Evolutionary conservation across 2,888 invertebrate species (phyloP).

Genomic region (Taphrorychus bicolor): DNA sequence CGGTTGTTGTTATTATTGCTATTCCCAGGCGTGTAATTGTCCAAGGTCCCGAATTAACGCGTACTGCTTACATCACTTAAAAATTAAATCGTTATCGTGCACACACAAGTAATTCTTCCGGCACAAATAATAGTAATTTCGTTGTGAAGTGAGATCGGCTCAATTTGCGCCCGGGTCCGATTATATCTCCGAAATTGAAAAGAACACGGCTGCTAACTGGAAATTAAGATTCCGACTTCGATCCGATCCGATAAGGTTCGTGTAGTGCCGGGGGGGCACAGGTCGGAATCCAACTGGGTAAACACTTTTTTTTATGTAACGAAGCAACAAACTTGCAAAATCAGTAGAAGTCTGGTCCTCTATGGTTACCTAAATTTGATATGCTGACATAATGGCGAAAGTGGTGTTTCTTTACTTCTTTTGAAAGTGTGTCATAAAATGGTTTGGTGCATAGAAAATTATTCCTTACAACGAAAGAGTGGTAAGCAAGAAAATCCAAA

Average conservation of each 20-base stretch:
- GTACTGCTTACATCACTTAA: not conserved
- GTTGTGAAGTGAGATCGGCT: conserved; percentile 17
- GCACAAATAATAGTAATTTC: conserved; percentile 32
- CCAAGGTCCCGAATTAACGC: not conserved
- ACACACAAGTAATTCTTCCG: conserved; percentile 22
- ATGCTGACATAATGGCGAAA: no score
- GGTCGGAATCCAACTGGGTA: not conserved
- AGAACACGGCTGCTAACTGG: conserved; percentile 10
- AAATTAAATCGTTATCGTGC: conserved; percentile 31
- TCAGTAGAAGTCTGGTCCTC: not conserved
- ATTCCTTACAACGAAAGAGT: not conserved
- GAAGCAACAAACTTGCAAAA: no score
- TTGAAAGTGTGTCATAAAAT: no score
- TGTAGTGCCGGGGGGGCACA: not conserved
- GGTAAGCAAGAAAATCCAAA: not conserved
- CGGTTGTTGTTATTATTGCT: not conserved
- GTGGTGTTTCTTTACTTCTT: no score
- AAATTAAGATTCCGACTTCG: conserved; percentile 3
- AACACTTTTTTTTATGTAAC: no score
- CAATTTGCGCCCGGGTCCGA: conserved; percentile 16
- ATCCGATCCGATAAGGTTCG: not conserved
- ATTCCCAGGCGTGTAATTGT: not conserved
- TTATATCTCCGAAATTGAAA: conserved; percentile 25
- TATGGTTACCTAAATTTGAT: no score
- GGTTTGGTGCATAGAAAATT: not conserved